phyloP scores from a whole-genome alignment of 2,113 vertebrate genomes.

The Furnarius figulus region DNA sequence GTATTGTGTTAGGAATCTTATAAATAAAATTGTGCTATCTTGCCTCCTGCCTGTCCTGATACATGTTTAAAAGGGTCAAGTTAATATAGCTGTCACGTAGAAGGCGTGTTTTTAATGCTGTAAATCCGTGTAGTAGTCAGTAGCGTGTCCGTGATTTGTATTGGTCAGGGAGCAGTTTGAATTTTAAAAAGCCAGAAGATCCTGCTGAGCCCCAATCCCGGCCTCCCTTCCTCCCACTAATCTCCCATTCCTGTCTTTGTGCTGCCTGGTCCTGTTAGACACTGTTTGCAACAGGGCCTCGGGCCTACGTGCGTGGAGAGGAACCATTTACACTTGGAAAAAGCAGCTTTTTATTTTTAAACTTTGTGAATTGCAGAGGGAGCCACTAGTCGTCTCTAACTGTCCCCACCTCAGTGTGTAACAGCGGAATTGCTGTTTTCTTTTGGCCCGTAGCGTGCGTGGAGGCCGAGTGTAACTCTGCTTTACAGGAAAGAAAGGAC shows the following conservation, averaged over 20 bases:
- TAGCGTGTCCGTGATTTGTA: slow-evolving; percentile 79
- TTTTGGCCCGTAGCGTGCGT: background rate
- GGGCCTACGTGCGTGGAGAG: slow-evolving; percentile 8
- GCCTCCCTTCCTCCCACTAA: slow-evolving; percentile 81
- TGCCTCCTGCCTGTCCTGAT: background rate
- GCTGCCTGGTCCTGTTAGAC: slow-evolving; percentile 80
- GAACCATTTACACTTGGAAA: slow-evolving; percentile 40
- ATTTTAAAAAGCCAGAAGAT: slow-evolving; percentile 84
- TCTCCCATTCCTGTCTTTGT: slow-evolving; percentile 85
- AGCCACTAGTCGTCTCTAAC: background rate
- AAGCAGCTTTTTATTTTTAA: slow-evolving; percentile 42
- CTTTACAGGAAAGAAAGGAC: slow-evolving; percentile 44
- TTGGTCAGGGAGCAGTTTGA: slow-evolving; percentile 83
- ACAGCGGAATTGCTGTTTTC: background rate
- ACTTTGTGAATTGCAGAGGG: slow-evolving; percentile 28
- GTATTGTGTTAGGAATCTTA: background rate
- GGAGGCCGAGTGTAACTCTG: background rate
- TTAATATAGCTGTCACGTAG: slow-evolving; percentile 82
- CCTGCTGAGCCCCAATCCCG: slow-evolving; percentile 80
- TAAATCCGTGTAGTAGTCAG: slow-evolving; percentile 81
- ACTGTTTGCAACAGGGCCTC: background rate
- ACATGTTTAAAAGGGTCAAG: slow-evolving; percentile 71
- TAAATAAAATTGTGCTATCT: background rate
- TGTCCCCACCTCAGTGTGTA: slow-evolving; percentile 8
- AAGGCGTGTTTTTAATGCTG: slow-evolving; percentile 78